Conservation (phyloP, 2,797 vertebrate species). For the Xenops minutus region DNA sequence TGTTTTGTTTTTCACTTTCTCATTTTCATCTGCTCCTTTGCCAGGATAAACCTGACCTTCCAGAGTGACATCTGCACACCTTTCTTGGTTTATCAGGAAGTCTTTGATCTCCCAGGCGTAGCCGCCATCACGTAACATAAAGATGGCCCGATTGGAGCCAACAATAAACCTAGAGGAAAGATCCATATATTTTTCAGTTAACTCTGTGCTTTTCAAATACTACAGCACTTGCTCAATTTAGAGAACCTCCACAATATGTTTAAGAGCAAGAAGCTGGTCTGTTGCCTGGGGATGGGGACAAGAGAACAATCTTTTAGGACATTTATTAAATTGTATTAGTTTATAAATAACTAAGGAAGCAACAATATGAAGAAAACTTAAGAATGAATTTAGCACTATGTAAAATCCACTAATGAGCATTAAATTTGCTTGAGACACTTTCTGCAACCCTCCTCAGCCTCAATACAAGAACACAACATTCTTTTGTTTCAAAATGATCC, state of each 20-base stretch:
- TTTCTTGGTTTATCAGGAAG: slow-evolving; percentile 87
- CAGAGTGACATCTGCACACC: slow-evolving; percentile 90
- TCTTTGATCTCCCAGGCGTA: slow-evolving; percentile 96
- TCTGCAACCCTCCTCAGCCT: not conserved
- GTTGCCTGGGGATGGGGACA: not conserved
- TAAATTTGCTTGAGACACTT: not conserved
- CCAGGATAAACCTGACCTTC: slow-evolving; percentile 95
- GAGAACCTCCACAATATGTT: not conserved
- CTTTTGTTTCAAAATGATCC: not conserved
- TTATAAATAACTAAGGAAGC: not conserved
- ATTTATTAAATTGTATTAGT: not conserved
- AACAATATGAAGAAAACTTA: not conserved
- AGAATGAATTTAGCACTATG: not conserved
- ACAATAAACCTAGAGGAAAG: slow-evolving; percentile 87
- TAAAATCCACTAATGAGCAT: not conserved
- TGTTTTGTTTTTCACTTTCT: slow-evolving; percentile 75
- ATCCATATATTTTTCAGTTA: not conserved
- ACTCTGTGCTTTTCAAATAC: not conserved
- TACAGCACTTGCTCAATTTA: not conserved
- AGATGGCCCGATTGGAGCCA: slow-evolving; percentile 91
- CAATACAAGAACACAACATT: not conserved
- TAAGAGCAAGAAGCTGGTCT: not conserved
- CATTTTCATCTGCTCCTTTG: slow-evolving; percentile 77
- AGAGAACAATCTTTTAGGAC: not conserved
- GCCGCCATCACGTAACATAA: slow-evolving; percentile 92